These are phyloP conservation scores for Lathamus discolor DNA, from an alignment of 2,113 vertebrate species.

Conservation along the genomic window DNA sequence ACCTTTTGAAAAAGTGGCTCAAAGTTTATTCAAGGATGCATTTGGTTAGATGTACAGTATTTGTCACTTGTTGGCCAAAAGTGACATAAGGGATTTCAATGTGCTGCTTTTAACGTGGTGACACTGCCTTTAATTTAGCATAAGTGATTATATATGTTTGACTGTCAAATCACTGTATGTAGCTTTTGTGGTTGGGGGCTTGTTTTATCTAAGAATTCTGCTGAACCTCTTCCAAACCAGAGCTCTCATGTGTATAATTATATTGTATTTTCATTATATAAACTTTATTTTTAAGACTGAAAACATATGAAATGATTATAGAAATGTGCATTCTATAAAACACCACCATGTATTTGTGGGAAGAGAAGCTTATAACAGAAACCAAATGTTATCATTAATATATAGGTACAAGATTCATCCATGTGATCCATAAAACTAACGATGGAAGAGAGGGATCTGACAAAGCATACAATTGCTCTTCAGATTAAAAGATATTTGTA, in stretches of 20 bases:
- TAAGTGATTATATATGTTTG: slow-evolving; percentile 64
- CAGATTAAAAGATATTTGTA: not conserved
- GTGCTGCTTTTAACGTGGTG: slow-evolving; percentile 31
- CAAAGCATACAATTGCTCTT: not conserved
- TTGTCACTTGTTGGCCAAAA: slow-evolving; percentile 36
- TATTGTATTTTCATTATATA: slow-evolving; percentile 66
- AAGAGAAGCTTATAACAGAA: slow-evolving; percentile 11
- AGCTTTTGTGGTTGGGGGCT: slow-evolving; percentile 62
- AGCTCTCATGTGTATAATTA: slow-evolving; percentile 65
- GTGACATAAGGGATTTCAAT: slow-evolving; percentile 29
- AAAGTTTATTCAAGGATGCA: slow-evolving; percentile 44
- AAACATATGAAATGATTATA: slow-evolving; percentile 65
- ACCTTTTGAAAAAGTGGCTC: slow-evolving; percentile 10
- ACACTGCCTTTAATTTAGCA: slow-evolving; percentile 66
- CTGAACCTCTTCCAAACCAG: slow-evolving; percentile 69
- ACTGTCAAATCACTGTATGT: slow-evolving; percentile 58
- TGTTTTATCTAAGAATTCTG: slow-evolving; percentile 70
- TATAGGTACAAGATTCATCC: slow-evolving; percentile 30
- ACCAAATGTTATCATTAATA: slow-evolving; percentile 24
- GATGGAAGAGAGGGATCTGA: not conserved
- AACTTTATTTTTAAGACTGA: slow-evolving; percentile 66
- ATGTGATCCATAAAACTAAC: not conserved
- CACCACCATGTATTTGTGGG: slow-evolving; percentile 8
- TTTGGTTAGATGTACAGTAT: slow-evolving; percentile 28
- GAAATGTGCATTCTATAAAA: slow-evolving; percentile 9